A percentile compares a stretch with the other conserved stretches of the same genome.
phyloP scores from a whole-genome alignment of 2,113 vertebrate genomes.

The Rhea pennata region DNA sequence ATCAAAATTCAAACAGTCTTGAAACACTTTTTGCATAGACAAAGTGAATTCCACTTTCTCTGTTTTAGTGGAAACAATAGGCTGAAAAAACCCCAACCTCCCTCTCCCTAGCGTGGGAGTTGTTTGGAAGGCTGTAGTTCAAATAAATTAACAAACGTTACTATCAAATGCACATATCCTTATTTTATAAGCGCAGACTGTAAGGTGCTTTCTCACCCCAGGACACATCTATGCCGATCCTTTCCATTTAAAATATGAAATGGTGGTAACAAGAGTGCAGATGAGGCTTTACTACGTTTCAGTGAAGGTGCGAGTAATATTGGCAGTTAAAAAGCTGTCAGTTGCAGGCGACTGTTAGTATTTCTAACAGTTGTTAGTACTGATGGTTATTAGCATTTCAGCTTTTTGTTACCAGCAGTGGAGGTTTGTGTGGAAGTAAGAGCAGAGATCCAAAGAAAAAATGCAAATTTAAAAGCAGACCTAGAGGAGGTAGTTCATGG shows the following conservation, averaged over 20 bases:
- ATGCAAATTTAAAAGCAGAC: not conserved
- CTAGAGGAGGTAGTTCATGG: not conserved
- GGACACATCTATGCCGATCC: not conserved
- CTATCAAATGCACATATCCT: not conserved
- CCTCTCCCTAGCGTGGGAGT: not conserved
- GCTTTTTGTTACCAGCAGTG: not conserved
- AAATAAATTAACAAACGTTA: not conserved
- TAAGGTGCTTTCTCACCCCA: not conserved
- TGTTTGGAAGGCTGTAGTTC: not conserved
- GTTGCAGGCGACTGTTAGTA: not conserved
- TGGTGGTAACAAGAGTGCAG: not conserved
- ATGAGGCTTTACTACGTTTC: not conserved
- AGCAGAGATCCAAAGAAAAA: not conserved
- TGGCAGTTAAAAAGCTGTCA: not conserved
- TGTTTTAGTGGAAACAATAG: not conserved
- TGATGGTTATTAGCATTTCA: not conserved
- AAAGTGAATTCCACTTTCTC: not conserved
- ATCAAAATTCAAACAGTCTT: not conserved
- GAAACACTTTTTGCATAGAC: not conserved
- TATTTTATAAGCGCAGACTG: not conserved
- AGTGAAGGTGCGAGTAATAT: not conserved
- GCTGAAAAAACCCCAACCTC: not conserved
- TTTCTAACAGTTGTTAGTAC: too few species aligned
- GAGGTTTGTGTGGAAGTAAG: not conserved
- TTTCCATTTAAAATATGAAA: not conserved